A percentile compares a stretch with the other conserved stretches of the same genome.
phyloP scores from a whole-genome alignment of 2,888 invertebrate genomes.

The Eudasyphora cyanicolor region DNA sequence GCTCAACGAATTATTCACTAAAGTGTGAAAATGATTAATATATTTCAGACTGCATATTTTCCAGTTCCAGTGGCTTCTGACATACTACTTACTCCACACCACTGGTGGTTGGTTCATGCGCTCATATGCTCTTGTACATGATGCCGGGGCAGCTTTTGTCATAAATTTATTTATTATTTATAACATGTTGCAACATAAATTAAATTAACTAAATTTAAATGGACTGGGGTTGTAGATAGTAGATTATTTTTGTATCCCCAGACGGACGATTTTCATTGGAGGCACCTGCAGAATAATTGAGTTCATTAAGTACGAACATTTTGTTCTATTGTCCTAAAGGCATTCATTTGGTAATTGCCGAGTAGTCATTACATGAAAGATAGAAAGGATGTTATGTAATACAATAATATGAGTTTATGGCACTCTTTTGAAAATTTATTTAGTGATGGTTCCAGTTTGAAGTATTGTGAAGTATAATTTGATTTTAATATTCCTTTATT shows the following conservation, averaged over 20 bases:
- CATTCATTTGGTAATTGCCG: neutral
- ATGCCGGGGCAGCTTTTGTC: conserved; percentile 12
- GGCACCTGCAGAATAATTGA: neutral
- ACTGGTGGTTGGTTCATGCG: neutral
- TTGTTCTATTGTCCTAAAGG: neutral
- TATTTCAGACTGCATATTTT: neutral
- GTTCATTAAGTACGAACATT: neutral
- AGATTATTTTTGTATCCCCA: neutral
- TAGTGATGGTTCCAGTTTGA: too few species aligned
- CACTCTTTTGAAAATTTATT: too few species aligned
- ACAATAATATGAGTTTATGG: too few species aligned
- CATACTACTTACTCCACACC: neutral
- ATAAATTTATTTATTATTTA: conserved; percentile 42
- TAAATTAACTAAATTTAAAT: conserved; percentile 24
- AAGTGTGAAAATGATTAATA: conserved; percentile 50
- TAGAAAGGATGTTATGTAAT: too few species aligned
- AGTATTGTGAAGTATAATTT: too few species aligned
- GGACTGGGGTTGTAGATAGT: neutral
- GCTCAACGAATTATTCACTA: conserved; percentile 39
- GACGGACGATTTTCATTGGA: neutral
- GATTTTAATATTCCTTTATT: too few species aligned
- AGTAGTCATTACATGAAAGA: too few species aligned
- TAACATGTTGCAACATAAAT: conserved; percentile 41
- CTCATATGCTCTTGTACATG: neutral
- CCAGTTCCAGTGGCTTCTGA: neutral